phyloP scores from a whole-genome alignment of 2,797 vertebrate genomes.

The Coracias cyanogaster region DNA sequence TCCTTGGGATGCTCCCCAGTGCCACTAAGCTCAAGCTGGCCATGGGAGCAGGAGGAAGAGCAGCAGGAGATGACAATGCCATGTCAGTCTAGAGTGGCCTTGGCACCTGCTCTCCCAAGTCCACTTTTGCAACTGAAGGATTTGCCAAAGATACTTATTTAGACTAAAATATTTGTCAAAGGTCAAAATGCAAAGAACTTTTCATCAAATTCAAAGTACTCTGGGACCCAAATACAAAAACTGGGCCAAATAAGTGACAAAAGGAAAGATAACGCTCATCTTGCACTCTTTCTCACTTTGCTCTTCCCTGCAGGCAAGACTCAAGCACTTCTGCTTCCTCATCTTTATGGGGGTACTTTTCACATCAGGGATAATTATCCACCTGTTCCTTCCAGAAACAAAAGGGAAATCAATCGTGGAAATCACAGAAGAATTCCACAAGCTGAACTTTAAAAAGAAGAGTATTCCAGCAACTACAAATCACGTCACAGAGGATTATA shows the following conservation, averaged over 20 bases:
- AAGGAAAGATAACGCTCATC: background rate
- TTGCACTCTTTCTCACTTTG: background rate
- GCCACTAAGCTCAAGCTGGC: rapidly evolving
- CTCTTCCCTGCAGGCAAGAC: slow-evolving; percentile 78
- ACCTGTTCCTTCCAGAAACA: slow-evolving; percentile 91
- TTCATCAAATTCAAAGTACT: background rate
- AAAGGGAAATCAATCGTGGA: slow-evolving; percentile 89
- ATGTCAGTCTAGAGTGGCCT: rapidly evolving
- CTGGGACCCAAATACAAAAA: background rate
- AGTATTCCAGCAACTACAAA: background rate
- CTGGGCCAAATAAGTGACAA: background rate
- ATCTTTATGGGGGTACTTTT: slow-evolving; percentile 87
- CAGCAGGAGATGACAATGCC: background rate
- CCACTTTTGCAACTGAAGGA: background rate
- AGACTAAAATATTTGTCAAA: background rate
- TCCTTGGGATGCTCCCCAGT: background rate
- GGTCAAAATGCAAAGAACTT: background rate
- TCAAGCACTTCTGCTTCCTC: slow-evolving; percentile 88
- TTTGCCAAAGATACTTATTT: background rate
- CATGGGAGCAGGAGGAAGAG: background rate
- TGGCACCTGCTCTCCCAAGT: background rate
- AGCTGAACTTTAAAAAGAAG: slow-evolving; percentile 80
- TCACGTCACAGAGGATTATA: background rate
- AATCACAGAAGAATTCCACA: slow-evolving; percentile 87
- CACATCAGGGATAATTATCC: slow-evolving; percentile 80